These are phyloP conservation scores for Rhipidura dahli DNA, from an alignment of 2,113 vertebrate genomes.

Conservation along the genomic window DNA sequence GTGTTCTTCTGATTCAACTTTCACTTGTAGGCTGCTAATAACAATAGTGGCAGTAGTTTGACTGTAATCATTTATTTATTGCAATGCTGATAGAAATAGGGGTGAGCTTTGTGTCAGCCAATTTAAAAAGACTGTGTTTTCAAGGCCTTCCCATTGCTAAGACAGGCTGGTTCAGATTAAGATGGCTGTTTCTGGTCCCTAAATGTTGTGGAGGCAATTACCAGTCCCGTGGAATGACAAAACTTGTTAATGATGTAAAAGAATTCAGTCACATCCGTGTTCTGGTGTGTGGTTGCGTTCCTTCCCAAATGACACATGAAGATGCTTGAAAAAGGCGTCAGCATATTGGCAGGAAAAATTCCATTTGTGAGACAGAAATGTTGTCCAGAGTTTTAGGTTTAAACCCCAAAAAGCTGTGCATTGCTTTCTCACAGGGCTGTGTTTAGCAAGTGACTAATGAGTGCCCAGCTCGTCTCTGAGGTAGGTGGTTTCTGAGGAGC, in stretches of 20 bases:
- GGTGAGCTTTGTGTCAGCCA: slow-evolving; percentile 37
- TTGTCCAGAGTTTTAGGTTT: background rate
- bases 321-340: background rate
- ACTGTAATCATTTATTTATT: slow-evolving; percentile 62
- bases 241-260: background rate
- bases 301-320: background rate
- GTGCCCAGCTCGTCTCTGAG: background rate
- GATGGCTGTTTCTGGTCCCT: background rate
- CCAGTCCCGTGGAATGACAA: background rate
- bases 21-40: background rate
- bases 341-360: background rate
- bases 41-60: background rate
- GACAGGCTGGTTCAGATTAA: background rate
- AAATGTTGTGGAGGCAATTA: background rate
- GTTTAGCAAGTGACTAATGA: background rate
- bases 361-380: background rate
- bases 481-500: background rate
- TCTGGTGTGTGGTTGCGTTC: background rate
- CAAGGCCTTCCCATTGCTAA: background rate
- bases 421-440: background rate
- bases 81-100: slow-evolving; percentile 25
- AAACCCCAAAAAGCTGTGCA: background rate
- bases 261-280: background rate
- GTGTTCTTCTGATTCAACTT: background rate
- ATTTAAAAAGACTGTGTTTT: background rate